Conservation (phyloP, 2,888 invertebrate genomes). For the Amaurobius ferox region DNA sequence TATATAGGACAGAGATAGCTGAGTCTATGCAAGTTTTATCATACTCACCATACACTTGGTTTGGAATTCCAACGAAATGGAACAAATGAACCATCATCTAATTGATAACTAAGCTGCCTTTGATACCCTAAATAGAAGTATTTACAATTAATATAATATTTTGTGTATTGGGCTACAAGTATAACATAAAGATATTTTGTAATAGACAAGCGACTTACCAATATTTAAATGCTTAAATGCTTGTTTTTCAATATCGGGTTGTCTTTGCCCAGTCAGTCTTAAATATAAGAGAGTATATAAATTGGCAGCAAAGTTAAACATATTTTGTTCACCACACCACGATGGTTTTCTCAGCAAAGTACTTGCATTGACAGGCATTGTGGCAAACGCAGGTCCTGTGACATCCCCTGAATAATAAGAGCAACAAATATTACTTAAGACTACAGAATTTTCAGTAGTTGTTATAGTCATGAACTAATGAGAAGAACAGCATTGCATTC, state of each 20-base stretch:
- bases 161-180: too few species aligned
- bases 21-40: too few species aligned
- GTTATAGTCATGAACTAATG: too few species aligned
- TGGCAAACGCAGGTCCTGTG: conserved; percentile 93
- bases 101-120: conserved; percentile 92
- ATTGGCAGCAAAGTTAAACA: conserved; percentile 97
- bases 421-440: too few species aligned
- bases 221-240: conserved; percentile 92
- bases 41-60: conserved; percentile 87
- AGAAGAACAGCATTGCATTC: too few species aligned
- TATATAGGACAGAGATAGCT: too few species aligned
- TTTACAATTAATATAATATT: too few species aligned
- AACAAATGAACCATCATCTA: conserved; percentile 92
- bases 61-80: conserved; percentile 82
- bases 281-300: conserved; percentile 93
- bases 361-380: conserved; percentile 77
- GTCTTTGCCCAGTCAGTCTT: conserved; percentile 91
- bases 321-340: conserved; percentile 89
- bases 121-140: conserved; percentile 84
- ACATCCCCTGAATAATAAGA: conserved; percentile 92
- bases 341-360: conserved; percentile 78
- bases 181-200: too few species aligned
- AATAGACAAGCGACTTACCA: conserved; percentile 58
- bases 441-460: too few species aligned
- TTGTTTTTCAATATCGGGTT: conserved; percentile 86